A percentile compares a stretch with the other conserved stretches of the same genome.
phyloP scores from a whole-genome alignment of 2,113 vertebrate genomes.

The Damaliscus lunatus region DNA sequence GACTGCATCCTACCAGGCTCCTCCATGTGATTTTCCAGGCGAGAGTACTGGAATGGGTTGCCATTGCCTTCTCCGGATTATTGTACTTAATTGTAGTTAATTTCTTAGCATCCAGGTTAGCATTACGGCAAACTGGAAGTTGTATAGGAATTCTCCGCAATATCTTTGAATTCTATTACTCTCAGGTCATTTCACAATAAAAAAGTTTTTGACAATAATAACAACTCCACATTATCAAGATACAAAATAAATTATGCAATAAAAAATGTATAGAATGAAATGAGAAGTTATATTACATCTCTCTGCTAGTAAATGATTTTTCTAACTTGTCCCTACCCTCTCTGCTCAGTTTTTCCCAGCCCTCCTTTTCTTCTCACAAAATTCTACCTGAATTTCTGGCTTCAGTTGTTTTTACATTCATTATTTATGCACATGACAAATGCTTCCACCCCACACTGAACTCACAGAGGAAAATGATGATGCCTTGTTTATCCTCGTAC shows the following conservation, averaged over 20 bases:
- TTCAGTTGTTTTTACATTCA: not conserved
- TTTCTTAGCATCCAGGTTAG: not conserved
- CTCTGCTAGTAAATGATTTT: not conserved
- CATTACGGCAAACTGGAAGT: not conserved
- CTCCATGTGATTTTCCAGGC: not conserved
- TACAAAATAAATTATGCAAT: not conserved
- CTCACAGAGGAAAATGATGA: not conserved
- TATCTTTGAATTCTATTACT: not conserved
- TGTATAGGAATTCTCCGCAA: not conserved
- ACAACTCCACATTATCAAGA: not conserved
- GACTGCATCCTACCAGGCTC: not conserved
- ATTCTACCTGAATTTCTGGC: not conserved
- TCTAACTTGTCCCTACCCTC: not conserved
- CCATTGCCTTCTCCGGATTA: not conserved
- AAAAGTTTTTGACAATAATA: not conserved
- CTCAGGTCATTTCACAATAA: not conserved
- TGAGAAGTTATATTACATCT: not conserved
- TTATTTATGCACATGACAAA: not conserved
- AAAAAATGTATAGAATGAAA: not conserved
- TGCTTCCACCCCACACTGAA: not conserved
- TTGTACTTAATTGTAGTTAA: not conserved
- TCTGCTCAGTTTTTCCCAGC: not conserved
- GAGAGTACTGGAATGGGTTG: not conserved
- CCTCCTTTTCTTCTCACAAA: not conserved
- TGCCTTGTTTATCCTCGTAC: not conserved